A percentile compares a stretch with the other conserved stretches of the same genome.
phyloP scores from a whole-genome alignment of 1,140 invertebrate genomes.

The Belonocnema kinseyi region DNA sequence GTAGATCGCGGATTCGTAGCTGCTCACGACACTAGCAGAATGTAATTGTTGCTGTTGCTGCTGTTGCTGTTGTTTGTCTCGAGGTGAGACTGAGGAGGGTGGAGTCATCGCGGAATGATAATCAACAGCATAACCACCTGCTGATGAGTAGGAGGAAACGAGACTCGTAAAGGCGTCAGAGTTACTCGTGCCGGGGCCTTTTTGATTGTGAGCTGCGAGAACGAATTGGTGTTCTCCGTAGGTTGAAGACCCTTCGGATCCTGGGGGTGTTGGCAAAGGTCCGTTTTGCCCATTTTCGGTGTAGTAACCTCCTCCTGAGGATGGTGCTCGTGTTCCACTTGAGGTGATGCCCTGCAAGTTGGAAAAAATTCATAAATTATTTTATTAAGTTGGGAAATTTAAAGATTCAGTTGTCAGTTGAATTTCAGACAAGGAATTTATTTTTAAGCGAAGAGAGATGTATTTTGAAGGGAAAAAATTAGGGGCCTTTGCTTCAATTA shows the following conservation, averaged over 20 bases:
- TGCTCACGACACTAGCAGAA: constrained; percentile 51
- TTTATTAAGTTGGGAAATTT: not conserved
- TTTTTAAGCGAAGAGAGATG: too few species aligned
- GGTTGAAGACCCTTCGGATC: constrained; percentile 87
- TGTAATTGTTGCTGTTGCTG: constrained; percentile 65
- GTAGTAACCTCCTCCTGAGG: constrained; percentile 74
- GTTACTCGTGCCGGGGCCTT: constrained; percentile 71
- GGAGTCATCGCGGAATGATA: constrained; percentile 96
- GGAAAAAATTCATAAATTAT: not conserved
- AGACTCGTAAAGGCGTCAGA: constrained; percentile 78
- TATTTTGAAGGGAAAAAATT: too few species aligned
- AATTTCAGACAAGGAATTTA: too few species aligned
- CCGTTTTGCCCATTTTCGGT: constrained; percentile 75
- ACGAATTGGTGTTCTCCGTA: constrained; percentile 84
- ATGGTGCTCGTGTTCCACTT: constrained; percentile 70
- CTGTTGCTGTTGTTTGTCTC: constrained; percentile 86
- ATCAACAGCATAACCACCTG: constrained; percentile 83
- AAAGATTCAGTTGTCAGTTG: too few species aligned
- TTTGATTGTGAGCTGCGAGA: constrained; percentile 78
- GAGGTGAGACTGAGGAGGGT: constrained; percentile 94
- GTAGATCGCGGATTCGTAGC: constrained; percentile 68
- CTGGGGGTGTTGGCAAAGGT: constrained; percentile 90
- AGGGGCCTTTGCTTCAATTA: too few species aligned
- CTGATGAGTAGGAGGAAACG: constrained; percentile 77
- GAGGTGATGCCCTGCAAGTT: constrained; percentile 78